Evolutionary conservation across 2,888 invertebrate genomes (phyloP), one percentile per base, ranked within the genome.

Genomic region (Lasioglossum zephyrum): DNA sequence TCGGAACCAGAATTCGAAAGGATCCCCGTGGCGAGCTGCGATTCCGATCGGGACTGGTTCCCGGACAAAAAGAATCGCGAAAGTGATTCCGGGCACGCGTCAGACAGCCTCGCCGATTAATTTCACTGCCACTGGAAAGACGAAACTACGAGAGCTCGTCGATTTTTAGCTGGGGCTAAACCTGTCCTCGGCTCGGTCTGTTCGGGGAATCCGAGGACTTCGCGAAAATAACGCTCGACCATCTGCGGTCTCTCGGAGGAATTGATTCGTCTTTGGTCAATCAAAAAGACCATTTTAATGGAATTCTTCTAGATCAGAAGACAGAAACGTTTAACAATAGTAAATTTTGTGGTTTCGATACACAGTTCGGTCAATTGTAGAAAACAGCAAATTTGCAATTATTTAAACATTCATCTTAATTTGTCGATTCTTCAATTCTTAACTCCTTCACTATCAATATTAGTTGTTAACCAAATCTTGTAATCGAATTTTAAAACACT

Each of bases 81-180:
- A 90, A 92, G 92, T 89, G 91, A 92, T 92, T 91, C 91, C 88
- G 86, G 89, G 90, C 92, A 92, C 92, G 92, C 89, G 92, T 89
- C 88, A 44, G 73, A 57, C 81, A 84, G 84, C 82, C 69, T 87
- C 75, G 84, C 69, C 86, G 88, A 90, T 90, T 90, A 90, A 90
- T 90, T 90, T 84, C 82, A 70, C 74, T 77, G 75, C 79, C 84
- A 77, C 79, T 73, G 77, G 81, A 74, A 69, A 69, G 79, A 84
- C 78, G 81, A 73, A 78, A 81, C 84, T 82, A 84, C 86, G 47
- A 79, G 47, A 79, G 81, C 66, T 83, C 53, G 75, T 70, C 79
- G 79, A 85, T 81, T 87, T 84, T 84, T 79, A 84, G 47, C 69
- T 57, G 74, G 49, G 73, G 69, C 70, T 36, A 36, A 74, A 73